Base-by-base conservation (phyloP, 2,888 invertebrate genomes). In the Phyllotreta cruciferae region DNA sequence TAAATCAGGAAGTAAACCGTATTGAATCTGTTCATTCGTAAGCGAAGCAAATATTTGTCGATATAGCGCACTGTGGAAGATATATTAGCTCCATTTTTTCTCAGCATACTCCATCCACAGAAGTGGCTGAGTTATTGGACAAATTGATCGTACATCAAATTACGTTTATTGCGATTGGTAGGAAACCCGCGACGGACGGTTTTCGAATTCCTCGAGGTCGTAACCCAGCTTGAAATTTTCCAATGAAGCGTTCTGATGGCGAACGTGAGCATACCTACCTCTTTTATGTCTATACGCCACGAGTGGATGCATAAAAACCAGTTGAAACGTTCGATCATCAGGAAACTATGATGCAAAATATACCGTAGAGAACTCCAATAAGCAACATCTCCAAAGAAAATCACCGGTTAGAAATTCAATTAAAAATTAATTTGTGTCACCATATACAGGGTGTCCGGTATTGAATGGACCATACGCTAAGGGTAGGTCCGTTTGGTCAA, bases 211-310 rank as follows among this genome's bases (percentile, higher is more conserved):
- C 52, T 42, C 47, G 57, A 62, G 62, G 57, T 62, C 57, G 45
- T 62, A 62, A 62, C 62, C 52, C 62, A 62, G 62, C 62, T 62
- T 62, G 62, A 62, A 57, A 50, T 58, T 36, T 42, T 50, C 36
- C 42, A 58, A 44, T 58, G 58, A 50, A 36, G 50, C 50, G 52
- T 58, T 58, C 52, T 58, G 44, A 58, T 58, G 11, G 58, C 39
- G 24, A 58, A 50, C 58, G 58, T 58, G 58, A 58, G 58, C 14
- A 57, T 50, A 57, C 57, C 57, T 50, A 57, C 57, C 57, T 57
- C 57, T 57, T 50, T 57, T 57, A 57, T 50, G 57, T 24, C 24
- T 24, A 24, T 57, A 58, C 58, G 39, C 39, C 34, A 42, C 52
- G 58, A 50, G 42, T 54, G 24, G 11, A 10, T 35, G 34, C 8